Base-by-base conservation (phyloP, 2,113 vertebrate genomes). In the Clinocottus analis region DNA sequence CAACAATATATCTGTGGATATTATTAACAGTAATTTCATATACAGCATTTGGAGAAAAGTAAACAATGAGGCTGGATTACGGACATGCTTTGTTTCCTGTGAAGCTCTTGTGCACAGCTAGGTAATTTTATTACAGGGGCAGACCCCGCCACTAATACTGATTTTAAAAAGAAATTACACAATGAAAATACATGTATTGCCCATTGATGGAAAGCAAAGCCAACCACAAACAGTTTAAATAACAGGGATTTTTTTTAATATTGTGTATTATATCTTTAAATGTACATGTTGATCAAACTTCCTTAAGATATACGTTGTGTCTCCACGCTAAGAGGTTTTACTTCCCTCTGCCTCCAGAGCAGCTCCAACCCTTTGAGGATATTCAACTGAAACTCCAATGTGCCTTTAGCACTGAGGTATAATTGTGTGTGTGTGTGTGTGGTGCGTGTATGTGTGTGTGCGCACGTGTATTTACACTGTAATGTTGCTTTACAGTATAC, bases 401-500 rank as follows among this genome's bases (percentile, higher is more conserved):
- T 91, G 92, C 89, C 88, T 91, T 89, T 80, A 84, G 87, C 78
- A 68, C 77, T 85, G 72, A 83, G 68, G 80, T 89, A 77, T 84
- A 49, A 77, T 14, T 67, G 55, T 29, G 14, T 49, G 45, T 53
- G 43, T 53, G 23, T 29, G 25, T 27, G 73, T 91, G 43, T 45
- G 43, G 43, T 45, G 43, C 67, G 29, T 55, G 14, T 51, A 31
- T 51, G 55, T 29, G 23, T 25, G 43, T 17, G 70, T 39, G 58
- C 1, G 88, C 53, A 68, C 43, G 66, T 84, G 73, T 92, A 66
- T 84, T 83, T 73, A 80, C 85, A 88, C 90, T 92, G 86, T 91
- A 84, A 90, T 70, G 71, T 75, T 82, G 82, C 81, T 84, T 84
- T 79, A 80, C 83, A 81, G 87, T 84, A 87, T 79, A 90, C 87